These are phyloP conservation scores for Sparus aurata DNA, from an alignment of 2,797 vertebrate genomes.

Conservation along the genomic window DNA sequence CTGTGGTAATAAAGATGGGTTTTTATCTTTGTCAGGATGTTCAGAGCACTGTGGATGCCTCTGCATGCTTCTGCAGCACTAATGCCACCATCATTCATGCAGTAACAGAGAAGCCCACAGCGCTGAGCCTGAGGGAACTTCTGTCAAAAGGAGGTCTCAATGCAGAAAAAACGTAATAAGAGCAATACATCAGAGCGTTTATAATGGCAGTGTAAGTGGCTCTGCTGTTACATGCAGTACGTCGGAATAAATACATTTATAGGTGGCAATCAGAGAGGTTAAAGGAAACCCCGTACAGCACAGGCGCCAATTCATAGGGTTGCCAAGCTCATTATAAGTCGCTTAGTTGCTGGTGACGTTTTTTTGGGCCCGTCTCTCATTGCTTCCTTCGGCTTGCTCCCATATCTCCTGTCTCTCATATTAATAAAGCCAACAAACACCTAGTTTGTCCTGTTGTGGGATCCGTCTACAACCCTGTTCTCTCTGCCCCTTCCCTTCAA, in stretches of 20 bases:
- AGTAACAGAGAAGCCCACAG: conserved; percentile 47
- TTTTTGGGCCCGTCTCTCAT: no score
- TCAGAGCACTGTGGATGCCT: conserved; percentile 33
- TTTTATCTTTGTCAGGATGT: conserved; percentile 70
- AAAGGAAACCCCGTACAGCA: no score
- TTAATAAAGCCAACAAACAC: no score
- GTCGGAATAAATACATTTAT: conserved; percentile 19
- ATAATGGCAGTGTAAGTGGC: conserved; percentile 36
- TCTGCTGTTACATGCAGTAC: conserved; percentile 5
- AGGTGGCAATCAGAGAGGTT: no score
- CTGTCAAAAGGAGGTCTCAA: conserved; percentile 42
- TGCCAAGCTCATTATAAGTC: no score
- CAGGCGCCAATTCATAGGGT: no score
- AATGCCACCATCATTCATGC: conserved; percentile 68
- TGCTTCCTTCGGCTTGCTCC: no score
- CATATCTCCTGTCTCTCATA: no score
- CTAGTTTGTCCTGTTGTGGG: no score
- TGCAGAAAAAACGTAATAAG: conserved; percentile 49
- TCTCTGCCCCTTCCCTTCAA: no score
- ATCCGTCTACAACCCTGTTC: no score
- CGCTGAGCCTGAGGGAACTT: conserved; percentile 54
- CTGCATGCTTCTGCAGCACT: conserved; percentile 49
- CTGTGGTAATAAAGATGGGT: conserved; percentile 60
- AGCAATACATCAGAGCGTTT: conserved; percentile 59
- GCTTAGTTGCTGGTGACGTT: no score